Base-by-base conservation (phyloP, 2,113 vertebrate species). In the Reinhardtius hippoglossoides region DNA sequence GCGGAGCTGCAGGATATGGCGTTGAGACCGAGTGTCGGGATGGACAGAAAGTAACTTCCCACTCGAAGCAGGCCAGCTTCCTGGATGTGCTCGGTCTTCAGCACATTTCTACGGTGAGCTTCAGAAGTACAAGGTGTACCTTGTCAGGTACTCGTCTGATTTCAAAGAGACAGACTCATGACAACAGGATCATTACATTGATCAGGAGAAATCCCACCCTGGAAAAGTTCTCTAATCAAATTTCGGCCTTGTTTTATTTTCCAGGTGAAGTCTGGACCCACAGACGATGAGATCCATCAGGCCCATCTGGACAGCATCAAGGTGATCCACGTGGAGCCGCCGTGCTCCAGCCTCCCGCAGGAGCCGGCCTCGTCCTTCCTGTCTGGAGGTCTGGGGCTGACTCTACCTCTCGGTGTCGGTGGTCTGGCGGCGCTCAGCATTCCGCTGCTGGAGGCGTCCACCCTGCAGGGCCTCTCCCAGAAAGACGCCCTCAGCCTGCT, bases 321-420 rank as follows among this genome's bases (percentile, higher is more conserved):
- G 89, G 96, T 96, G 72, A 95, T 96, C 80, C 96, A 93, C 60
- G 95, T 96, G 86, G 96, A 96, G 93, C 92, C 95, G 24, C 93
- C 96, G 24, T 94, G 91, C 89, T 95, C 95, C 88, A 96, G 95
- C 92, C 95, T 98, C 88, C 97, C 97, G 94, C 97, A 96, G 92
- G 97, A 98, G 91, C 93, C 95, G 0, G 89, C 94, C 60, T 93
- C 91, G 0, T 71, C 77, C 35, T 92, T 23, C 83, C 72, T 90
- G 63, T 57, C 88, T 0, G 90, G 84, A 0, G 80, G 87, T 3
- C 52, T 88, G 66, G 82, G 94, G 8, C 46, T 94, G 67, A 61
- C 86, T 12, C 9, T 91, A 52, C 80, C 82, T 0, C 66, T 91
- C 5, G 75, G 88, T 0, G 18, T 82, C 3, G 80, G 89, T 0